These are phyloP conservation scores for Morpho deidamia DNA, from an alignment of 2,888 invertebrate species.

Conservation along the genomic window DNA sequence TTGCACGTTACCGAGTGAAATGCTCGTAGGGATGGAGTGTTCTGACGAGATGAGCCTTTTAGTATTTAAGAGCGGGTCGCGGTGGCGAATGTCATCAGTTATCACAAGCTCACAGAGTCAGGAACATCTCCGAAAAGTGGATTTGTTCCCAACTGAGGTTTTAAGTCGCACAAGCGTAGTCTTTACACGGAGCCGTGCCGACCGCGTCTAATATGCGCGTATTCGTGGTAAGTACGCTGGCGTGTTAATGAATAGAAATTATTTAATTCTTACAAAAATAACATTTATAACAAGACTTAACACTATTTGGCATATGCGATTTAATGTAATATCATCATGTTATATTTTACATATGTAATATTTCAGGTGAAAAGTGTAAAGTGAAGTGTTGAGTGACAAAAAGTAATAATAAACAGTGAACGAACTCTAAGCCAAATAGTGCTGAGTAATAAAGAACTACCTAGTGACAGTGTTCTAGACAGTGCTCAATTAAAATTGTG, in stretches of 20 bases:
- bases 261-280: conserved; percentile 12
- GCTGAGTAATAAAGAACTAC: conserved; percentile 4
- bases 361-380: conserved; percentile 39
- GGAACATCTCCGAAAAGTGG: conserved; percentile 63
- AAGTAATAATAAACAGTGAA: conserved; percentile 8
- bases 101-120: conserved; percentile 61
- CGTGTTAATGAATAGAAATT: conserved; percentile 30
- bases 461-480: conserved; percentile 4
- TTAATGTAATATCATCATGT: conserved; percentile 23
- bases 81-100: conserved; percentile 75
- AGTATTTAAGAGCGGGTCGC: conserved; percentile 74
- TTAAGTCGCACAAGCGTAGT: conserved; percentile 39
- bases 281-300: conserved; percentile 3
- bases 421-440: conserved; percentile 15
- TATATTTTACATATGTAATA: conserved; percentile 28
- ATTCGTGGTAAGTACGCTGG: conserved; percentile 69
- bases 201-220: conserved; percentile 68
- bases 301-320: conserved; percentile 57
- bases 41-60: conserved; percentile 73
- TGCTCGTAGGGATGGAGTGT: conserved; percentile 74
- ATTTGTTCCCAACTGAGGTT: conserved; percentile 42
- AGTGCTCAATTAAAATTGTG: not conserved
- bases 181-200: conserved; percentile 33
- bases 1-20: conserved; percentile 72
- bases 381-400: conserved; percentile 53